Evolutionary conservation across 2,888 invertebrate species (phyloP), one percentile per base, ranked within the genome.

Genomic region (Apamea crenata): DNA sequence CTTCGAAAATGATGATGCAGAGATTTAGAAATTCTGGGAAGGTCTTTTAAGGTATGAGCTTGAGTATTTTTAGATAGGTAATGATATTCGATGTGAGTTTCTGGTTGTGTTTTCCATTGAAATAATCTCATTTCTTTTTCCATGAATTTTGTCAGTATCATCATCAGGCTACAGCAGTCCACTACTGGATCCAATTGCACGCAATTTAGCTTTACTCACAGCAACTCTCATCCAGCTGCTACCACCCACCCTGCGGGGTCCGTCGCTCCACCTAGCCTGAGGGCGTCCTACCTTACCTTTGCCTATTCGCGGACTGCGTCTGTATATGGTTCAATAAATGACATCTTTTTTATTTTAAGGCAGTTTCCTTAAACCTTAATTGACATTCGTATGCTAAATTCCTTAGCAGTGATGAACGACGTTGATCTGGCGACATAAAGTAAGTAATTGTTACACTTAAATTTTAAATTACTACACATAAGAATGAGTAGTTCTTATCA

Each of bases 401-500:
- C 47, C 47, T 16, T 50, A 16, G 7, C 16, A 61, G 47, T 40
- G 50, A 25, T 18, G 40, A 75, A 40, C 1, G 25, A 40, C 12
- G 56, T 72, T 71, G 14, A 56, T 47, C 53, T 47, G 36, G 2
- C 74, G 29, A n/a, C 47, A 81, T 47, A 50, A 40, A 16, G 25
- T 14, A 29, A 36, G 44, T 53, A 32, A 40, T 56, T 50, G n/a
- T 77, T 36, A 50, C 5, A 21, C 47, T 75, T 44, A 47, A 16
- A 67, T 84, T 53, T 50, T 59, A 66, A 78, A 66, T 75, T 29
- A 36, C 72, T 66, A 61, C 70, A 80, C 63, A 44, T 71, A 50
- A 40, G 18, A 66, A 56, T 80, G 87, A 85, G n/a, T 83, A 47
- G 83, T 50, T 72, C 67, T 86, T 67, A 83, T 84, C 74, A 73